Evolutionary conservation across 37 sponge, comb jelly and placozoan species (phyloP).

Genomic region (Halichondria panicea): DNA sequence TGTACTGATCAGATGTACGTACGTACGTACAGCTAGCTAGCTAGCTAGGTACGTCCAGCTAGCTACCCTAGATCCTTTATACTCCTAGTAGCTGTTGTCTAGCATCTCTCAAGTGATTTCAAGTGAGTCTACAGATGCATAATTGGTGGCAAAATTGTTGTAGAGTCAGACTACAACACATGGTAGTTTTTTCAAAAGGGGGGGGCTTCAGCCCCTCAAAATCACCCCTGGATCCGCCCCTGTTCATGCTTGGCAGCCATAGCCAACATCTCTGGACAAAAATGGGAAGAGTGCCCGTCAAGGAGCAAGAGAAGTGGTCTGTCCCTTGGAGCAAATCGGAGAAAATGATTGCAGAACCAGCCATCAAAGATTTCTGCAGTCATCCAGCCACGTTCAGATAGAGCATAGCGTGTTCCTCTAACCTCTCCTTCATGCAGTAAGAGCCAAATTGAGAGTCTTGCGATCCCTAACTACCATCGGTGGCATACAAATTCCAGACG

Average conservation of each 20-base stretch:
- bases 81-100: too few species aligned
- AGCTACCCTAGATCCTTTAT: too few species aligned
- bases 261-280: slow-evolving; percentile 4
- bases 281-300: slow-evolving; percentile 39
- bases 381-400: slow-evolving; percentile 40
- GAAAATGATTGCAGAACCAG: slow-evolving; percentile 32
- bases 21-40: too few species aligned
- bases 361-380: slow-evolving; percentile 16
- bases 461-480: slow-evolving; percentile 1
- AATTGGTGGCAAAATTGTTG: too few species aligned
- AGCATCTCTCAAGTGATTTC: too few species aligned
- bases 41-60: too few species aligned
- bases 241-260: slow-evolving; percentile 13
- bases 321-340: slow-evolving; percentile 5
- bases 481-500: neutral
- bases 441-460: neutral
- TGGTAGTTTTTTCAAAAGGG: too few species aligned
- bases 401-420: slow-evolving; percentile 28
- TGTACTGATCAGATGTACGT: too few species aligned
- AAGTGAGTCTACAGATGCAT: too few species aligned
- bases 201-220: too few species aligned
- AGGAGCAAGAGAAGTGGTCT: slow-evolving; percentile 24
- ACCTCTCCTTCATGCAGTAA: slow-evolving; percentile 23
- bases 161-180: too few species aligned
- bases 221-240: too few species aligned